phyloP scores from a whole-genome alignment of 1,140 invertebrate species.

The Lordiphosa mommai region DNA sequence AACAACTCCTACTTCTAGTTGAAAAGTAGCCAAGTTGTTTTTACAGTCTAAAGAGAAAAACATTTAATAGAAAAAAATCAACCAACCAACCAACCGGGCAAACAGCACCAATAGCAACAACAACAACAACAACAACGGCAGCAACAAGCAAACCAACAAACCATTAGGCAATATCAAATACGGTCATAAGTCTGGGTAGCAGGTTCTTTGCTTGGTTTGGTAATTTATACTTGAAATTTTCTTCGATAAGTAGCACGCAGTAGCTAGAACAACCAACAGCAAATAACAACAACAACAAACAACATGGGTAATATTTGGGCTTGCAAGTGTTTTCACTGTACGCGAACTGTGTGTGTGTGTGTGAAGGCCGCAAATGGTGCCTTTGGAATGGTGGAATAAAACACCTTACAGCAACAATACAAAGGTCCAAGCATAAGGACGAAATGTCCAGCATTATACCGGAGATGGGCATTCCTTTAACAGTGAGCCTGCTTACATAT shows the following conservation, averaged over 20 bases:
- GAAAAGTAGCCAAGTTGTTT: constrained; percentile 71
- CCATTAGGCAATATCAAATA: constrained; percentile 73
- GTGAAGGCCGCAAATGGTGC: not conserved
- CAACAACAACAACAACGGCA: constrained; percentile 9
- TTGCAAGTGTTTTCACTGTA: constrained; percentile 21
- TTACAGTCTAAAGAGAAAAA: constrained; percentile 51
- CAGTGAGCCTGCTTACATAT: no score
- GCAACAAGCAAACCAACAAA: constrained; percentile 32
- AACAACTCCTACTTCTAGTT: constrained; percentile 75
- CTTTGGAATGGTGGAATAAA: not conserved
- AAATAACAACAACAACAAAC: constrained; percentile 1
- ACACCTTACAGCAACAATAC: not conserved
- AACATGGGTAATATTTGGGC: constrained; percentile 24
- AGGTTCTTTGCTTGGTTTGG: constrained; percentile 70
- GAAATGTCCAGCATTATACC: no score
- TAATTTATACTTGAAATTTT: constrained; percentile 59
- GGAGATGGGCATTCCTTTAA: no score
- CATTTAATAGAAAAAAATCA: constrained; percentile 60
- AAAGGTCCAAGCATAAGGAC: no score
- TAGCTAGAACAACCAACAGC: not conserved
- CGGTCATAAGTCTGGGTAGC: constrained; percentile 67
- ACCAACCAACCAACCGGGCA: constrained; percentile 32
- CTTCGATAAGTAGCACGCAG: constrained; percentile 51
- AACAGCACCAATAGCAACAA: constrained; percentile 11
- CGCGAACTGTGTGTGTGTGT: not conserved